A percentile compares a stretch with the other conserved stretches of the same genome.
These are phyloP conservation scores for Cacoxenus indagator DNA, from an alignment of 2,888 invertebrate genomes.

Conservation along the genomic window DNA sequence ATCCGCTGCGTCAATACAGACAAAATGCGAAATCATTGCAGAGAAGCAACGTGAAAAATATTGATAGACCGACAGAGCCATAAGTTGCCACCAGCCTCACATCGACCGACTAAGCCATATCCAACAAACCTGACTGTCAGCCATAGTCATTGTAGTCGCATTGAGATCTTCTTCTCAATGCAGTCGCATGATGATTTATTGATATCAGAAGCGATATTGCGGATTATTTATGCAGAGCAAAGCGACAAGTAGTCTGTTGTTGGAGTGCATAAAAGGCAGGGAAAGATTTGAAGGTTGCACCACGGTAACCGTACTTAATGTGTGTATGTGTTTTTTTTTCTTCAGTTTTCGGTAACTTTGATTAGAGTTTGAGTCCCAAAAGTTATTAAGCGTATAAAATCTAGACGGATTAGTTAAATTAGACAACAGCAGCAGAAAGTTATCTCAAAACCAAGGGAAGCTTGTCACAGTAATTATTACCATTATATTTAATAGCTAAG, in stretches of 20 bases:
- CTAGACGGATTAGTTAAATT: no score
- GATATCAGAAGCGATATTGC: constrained; percentile 18
- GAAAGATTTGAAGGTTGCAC: not conserved
- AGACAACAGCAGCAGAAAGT: no score
- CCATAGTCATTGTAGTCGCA: constrained; percentile 22
- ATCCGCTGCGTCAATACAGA: constrained; percentile 63
- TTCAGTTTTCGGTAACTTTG: no score
- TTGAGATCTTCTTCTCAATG: constrained; percentile 6
- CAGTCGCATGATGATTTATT: constrained; percentile 18
- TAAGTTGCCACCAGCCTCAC: constrained; percentile 18
- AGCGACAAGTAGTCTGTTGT: not conserved
- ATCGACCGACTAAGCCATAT: not conserved
- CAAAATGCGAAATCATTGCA: constrained; percentile 63
- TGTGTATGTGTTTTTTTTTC: no score
- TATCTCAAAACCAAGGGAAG: no score
- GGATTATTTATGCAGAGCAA: constrained; percentile 15
- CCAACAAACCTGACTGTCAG: not conserved
- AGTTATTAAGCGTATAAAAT: no score
- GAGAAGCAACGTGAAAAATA: constrained; percentile 47
- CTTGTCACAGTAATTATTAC: no score
- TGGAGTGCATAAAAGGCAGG: not conserved
- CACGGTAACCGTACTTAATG: not conserved
- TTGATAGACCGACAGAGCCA: constrained; percentile 42
- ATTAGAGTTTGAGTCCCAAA: no score
- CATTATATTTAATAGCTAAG: no score